Percentiles rank a stretch among this genome's conserved stretches.
These are phyloP conservation scores for Amphilophus citrinellus DNA, from an alignment of 2,113 vertebrate genomes.

Conservation along the genomic window DNA sequence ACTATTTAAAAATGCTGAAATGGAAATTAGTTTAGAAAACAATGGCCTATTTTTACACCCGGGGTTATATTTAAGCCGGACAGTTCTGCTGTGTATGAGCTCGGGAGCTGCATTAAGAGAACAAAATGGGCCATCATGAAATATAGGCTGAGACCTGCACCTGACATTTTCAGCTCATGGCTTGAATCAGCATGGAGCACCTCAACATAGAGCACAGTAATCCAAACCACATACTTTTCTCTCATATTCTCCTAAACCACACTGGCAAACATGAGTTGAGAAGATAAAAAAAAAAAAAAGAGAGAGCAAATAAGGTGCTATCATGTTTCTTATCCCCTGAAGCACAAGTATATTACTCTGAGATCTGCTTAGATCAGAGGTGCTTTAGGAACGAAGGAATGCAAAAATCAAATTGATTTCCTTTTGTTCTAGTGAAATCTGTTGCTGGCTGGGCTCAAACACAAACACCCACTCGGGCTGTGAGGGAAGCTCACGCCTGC, in stretches of 20 bases:
- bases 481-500: not conserved
- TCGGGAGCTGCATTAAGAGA: not conserved
- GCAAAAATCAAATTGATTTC: conserved; percentile 68
- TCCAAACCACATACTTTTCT: not conserved
- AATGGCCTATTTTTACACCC: not conserved
- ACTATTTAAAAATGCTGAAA: not conserved
- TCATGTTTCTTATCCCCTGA: conserved; percentile 5
- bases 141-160: conserved; percentile 20
- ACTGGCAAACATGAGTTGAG: not conserved
- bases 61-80: not conserved
- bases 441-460: conserved; percentile 43
- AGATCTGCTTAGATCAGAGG: conserved; percentile 28
- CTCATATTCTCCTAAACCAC: not conserved
- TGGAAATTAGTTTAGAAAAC: not conserved
- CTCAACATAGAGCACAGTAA: not conserved
- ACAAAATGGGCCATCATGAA: conserved; percentile 34
- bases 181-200: conserved; percentile 11
- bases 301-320: not conserved
- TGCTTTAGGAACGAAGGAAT: conserved; percentile 41
- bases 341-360: conserved; percentile 36
- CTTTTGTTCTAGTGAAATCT: conserved; percentile 46
- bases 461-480: conserved; percentile 36
- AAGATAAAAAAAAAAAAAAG: not conserved
- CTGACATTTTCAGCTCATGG: conserved; percentile 38
- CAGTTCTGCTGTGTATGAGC: not conserved